A percentile compares a stretch with the other conserved stretches of the same genome.
These are phyloP conservation scores for Endotricha flammealis DNA, from an alignment of 2,888 invertebrate genomes.

Conservation along the genomic window DNA sequence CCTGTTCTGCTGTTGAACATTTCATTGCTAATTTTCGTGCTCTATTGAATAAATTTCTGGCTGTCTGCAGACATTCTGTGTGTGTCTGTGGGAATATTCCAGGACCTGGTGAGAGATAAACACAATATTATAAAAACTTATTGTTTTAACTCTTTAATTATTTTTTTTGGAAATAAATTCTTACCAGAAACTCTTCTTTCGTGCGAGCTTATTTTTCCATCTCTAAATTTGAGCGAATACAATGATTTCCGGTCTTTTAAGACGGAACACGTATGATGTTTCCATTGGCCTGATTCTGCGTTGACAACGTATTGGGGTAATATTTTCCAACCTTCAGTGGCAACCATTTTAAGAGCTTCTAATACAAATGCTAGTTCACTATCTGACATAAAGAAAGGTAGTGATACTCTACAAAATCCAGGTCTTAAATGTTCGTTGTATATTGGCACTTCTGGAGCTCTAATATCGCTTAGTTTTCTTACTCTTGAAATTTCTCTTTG, in stretches of 20 bases:
- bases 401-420: conserved; percentile 90
- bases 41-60: conserved; percentile 86
- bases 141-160: not conserved
- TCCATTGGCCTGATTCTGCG: conserved; percentile 93
- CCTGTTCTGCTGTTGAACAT: conserved; percentile 85
- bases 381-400: conserved; percentile 91
- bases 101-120: conserved; percentile 69
- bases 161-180: conserved; percentile 12
- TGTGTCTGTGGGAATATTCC: conserved; percentile 86
- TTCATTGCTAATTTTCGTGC: conserved; percentile 87
- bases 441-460: conserved; percentile 61
- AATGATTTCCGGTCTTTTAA: conserved; percentile 91
- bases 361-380: conserved; percentile 88
- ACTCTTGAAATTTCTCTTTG: conserved; percentile 66
- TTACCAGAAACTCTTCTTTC: conserved; percentile 83
- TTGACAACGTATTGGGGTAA: conserved; percentile 93
- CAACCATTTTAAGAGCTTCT: conserved; percentile 91
- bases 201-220: conserved; percentile 86
- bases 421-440: conserved; percentile 87
- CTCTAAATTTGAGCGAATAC: conserved; percentile 84
- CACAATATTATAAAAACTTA: not conserved
- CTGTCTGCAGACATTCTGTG: conserved; percentile 87
- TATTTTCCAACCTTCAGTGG: conserved; percentile 92
- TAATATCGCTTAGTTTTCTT: conserved; percentile 60
- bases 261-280: conserved; percentile 87